Evolutionary conservation across 2,888 invertebrate species (phyloP), one percentile per base, ranked within the genome.

Genomic region (Arge pagana): DNA sequence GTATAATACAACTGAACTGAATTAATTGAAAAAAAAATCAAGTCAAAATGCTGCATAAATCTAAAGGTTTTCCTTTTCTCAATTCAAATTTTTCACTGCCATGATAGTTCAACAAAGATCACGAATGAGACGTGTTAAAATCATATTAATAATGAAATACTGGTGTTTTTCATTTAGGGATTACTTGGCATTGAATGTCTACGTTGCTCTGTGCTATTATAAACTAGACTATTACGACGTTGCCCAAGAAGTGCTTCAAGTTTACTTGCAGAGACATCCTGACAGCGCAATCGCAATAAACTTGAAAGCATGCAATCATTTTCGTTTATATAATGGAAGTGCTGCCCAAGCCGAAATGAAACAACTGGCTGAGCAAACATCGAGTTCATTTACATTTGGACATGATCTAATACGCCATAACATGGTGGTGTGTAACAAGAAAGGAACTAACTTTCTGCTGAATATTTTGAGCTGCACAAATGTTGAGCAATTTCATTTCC

Each of bases 211-310:
- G 11, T 99, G 98, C 72, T 98, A 98, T 78, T 99, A 98, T 79
- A 98, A 99, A 76, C 79, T 98, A 67, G 98, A 98, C 78, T 98
- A 96, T 76, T 98, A 96, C 72, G 98, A 98, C 77, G 96, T 96
- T 39, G 96, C 97, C 0, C 96, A 97, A 78, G 97, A 97, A 78
- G 94, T 96, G n/a, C 80, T 97, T 10, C 90, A 92, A 16, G 87
- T 94, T 16, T 99, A 99, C 76, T 80, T 99, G 45, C 90, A 92
- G 54, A 90, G 91, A 70, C 90, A 88, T 76, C 88, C 93, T 3
- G 95, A 96, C 65, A 97, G 97, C 56, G 93, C 95, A 0, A 91
- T 96, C 54, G 98, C 97, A 1, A 87, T 93, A 19, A 99, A 99
- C 80, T 82, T 99, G 50, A 96, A 96, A 77, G 84, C 90, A 0